Evolutionary conservation across 2,797 vertebrate species (phyloP), one percentile per base, ranked within the genome.

Genomic region (Enteromius unitaeniatus): DNA sequence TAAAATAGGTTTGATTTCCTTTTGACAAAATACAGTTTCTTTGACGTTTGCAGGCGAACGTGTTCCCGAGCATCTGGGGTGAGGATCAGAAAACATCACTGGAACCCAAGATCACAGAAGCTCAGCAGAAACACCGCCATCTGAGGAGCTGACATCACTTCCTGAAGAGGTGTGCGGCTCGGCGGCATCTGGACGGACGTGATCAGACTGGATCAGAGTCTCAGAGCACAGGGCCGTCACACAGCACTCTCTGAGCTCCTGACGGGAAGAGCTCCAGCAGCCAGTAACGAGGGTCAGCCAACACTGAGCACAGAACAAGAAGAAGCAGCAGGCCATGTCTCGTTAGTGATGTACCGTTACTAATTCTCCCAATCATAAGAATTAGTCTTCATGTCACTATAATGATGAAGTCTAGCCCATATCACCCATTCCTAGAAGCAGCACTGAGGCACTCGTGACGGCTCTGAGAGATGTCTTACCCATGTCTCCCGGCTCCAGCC

Each of bases 401-500:
- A 40, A 40, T 40, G 37, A 40, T 40, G 1, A 40, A 37, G 34
- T 37, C 34, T 37, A 37, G 34, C 31, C 31, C 31, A 34, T 34
- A 34, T 34, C 31, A 34, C 31, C 4, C 31, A 34, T 34, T 34
- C 31, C 31, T 34, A 34, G 31, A 34, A 34, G 31, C 28, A 28
- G 28, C 28, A 28, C 28, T 51, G 49, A 51, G 21, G 73, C 6
- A 6, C 45, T 55, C 19, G 1, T 40, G 37, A 55, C 3, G 7
- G 51, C 19, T 55, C 51, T n/a, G 53, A n/a, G 53, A 11, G 21
- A 10, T 9, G 78, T 85, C 92, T 92, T 93, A 98, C 97, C 97
- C 85, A 98, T 85, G 91, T 98, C 97, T 77, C 97, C 97, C 1
- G 95, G 94, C 21, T 94, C 94, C 34, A 99, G 91, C 45, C 96